phyloP scores from a whole-genome alignment of 2,888 invertebrate genomes.

The Phorcus lineatus region DNA sequence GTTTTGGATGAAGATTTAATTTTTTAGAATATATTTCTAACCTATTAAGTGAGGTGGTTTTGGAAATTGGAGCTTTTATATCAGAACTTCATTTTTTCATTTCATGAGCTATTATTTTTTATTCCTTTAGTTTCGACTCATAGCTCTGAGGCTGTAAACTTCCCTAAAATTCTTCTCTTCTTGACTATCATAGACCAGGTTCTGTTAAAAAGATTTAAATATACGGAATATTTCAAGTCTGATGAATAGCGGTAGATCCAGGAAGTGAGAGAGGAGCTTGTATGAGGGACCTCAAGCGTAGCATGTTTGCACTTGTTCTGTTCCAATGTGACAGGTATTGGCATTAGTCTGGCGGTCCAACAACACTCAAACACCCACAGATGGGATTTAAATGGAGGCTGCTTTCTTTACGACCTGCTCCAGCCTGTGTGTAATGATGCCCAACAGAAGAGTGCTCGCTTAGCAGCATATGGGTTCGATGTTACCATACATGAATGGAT shows the following conservation, averaged over 20 bases:
- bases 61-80: too few species aligned
- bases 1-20: too few species aligned
- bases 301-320: slow-evolving; percentile 18
- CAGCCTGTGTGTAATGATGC: slow-evolving; percentile 2
- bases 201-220: not conserved
- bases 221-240: not conserved
- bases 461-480: not conserved
- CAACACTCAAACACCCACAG: not conserved
- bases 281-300: not conserved
- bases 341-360: not conserved
- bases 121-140: too few species aligned
- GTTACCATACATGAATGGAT: not conserved
- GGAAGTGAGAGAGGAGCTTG: too few species aligned
- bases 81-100: too few species aligned
- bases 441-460: slow-evolving; percentile 13
- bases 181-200: not conserved
- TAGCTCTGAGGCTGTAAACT: too few species aligned
- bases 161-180: not conserved
- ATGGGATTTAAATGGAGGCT: slow-evolving; percentile 11
- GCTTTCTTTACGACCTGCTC: slow-evolving; percentile 20
- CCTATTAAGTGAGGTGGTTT: too few species aligned
- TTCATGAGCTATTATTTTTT: too few species aligned
- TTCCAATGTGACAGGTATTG: slow-evolving; percentile 1
- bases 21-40: too few species aligned
- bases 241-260: not conserved